Evolutionary conservation across 2,888 invertebrate species (phyloP), one percentile per base, ranked within the genome.

Genomic region (Lamellibrachia satsuma): DNA sequence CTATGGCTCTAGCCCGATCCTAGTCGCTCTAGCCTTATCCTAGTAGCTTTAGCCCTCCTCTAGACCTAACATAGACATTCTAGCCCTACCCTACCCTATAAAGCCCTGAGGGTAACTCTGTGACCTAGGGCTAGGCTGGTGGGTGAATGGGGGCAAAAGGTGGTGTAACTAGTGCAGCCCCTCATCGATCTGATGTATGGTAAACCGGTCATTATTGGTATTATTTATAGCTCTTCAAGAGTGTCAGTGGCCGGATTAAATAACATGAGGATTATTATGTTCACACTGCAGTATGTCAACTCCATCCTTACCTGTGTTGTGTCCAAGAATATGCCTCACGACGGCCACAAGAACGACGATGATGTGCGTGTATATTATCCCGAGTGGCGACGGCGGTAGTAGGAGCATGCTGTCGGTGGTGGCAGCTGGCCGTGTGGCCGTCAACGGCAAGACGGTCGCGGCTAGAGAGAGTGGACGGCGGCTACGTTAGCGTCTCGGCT

Each of bases 341-440:
- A 75, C 22, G 75, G 75, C n/a, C 15, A 75, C 75, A n/a, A 75
- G 75, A 75, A 75, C 75, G 1, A 75, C 75, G 75, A 75, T 75
- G 75, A 75, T 75, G 22, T 75, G 75, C 75, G 75, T 75, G 75
- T 75, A 75, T 75, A 75, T 75, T 22, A 75, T 75, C 75, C 75
- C 75, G 75, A 75, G n/a, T 22, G 75, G 75, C 75, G 75, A 75
- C 75, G 75, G 75, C 75, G 75, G 75, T 75, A 75, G 75, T 75
- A 75, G 22, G n/a, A 75, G 75, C 75, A 75, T 75, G 75, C 75
- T 75, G 75, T 75, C 75, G 75, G 75, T 75, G 75, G 75, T 75
- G 75, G 75, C 75, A 75, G 75, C 75, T 75, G 75, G 75, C 75
- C 22, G 75, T 11, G 15, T 22, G 75, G 75, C 75, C 75, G 75